Conservation (phyloP, 2,888 invertebrate genomes). For the Leptodirus hochenwartii region DNA sequence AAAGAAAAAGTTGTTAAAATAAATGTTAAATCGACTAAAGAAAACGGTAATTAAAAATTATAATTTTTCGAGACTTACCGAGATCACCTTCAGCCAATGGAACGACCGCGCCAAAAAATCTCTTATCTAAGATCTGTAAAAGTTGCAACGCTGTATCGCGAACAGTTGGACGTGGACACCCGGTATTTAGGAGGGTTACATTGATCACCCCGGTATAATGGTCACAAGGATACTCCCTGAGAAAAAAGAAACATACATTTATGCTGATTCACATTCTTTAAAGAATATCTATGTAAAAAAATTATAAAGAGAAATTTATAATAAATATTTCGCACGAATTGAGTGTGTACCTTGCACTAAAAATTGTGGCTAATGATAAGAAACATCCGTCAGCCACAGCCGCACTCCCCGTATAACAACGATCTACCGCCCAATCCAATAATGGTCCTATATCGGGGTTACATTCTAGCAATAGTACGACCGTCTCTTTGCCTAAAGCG, state of each 20-base stretch:
- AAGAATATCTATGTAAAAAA: slow-evolving; percentile 4
- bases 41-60: no score
- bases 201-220: slow-evolving; percentile 97
- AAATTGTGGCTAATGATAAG: slow-evolving; percentile 86
- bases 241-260: no score
- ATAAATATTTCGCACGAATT: slow-evolving; percentile 1
- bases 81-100: slow-evolving; percentile 54
- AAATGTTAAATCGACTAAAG: no score
- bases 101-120: slow-evolving; percentile 78
- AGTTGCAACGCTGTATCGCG: slow-evolving; percentile 89
- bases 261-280: no score
- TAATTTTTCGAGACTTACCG: slow-evolving; percentile 50
- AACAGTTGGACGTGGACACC: slow-evolving; percentile 80
- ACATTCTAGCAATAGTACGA: slow-evolving; percentile 81
- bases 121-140: slow-evolving; percentile 79
- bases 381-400: slow-evolving; percentile 94
- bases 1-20: no score
- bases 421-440: slow-evolving; percentile 94
- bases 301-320: not conserved
- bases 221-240: slow-evolving; percentile 90
- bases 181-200: slow-evolving; percentile 90
- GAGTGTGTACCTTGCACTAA: slow-evolving; percentile 81
- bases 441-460: slow-evolving; percentile 84
- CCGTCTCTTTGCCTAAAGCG: slow-evolving; percentile 80
- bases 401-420: slow-evolving; percentile 84